Base-by-base conservation (phyloP, 2,113 vertebrate species). In the Labrus mixtus region DNA sequence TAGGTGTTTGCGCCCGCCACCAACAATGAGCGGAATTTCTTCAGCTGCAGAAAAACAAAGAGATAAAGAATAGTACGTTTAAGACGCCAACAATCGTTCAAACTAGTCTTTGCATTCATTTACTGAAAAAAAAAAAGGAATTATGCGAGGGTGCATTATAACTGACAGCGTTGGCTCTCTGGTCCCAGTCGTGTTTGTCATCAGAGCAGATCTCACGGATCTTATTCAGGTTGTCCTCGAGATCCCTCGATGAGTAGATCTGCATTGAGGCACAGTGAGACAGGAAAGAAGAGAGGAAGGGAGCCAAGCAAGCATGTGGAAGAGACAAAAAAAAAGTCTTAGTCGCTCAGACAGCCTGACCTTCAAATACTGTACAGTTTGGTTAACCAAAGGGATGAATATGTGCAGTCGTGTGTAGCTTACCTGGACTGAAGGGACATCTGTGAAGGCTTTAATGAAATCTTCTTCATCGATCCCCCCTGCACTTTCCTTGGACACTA, bases 101-200 rank as follows among this genome's bases (percentile, higher is more conserved):
- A 33, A 33, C 29, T 33, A 6, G 29, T 33, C 29, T 33, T 33
- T 33, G 29, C 29, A 33, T 6, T 33, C 0, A 33, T 33, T 25
- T 25, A 25, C 25, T 16, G 0, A 43, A 39, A 1, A 45, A 37
- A 43, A 39, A 1, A 45, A 37, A 15, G 23, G 25, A 56, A 25
- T 68, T 19, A 36, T 1, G 6, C 51, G 6, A 58, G 12, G 22
- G 45, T 8, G 1, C 23, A 10, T 66, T 9, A n/a, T n/a, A 45
- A 91, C 93, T 93, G 33, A 99, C 98, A 81, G 97, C 97, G 22
- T 23, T 95, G 67, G 96, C 92, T 92, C 98, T 96, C 73, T 98
- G 97, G 95, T 99, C 97, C 98, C 98, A 99, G 87, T 99, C 97
- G 3, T 99, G 98, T 88, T 99, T 99, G 93, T 99, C 98, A 85